Evolutionary conservation across 2,888 invertebrate genomes (phyloP), one percentile per base, ranked within the genome.

Genomic region (Plagodis pulveraria): DNA sequence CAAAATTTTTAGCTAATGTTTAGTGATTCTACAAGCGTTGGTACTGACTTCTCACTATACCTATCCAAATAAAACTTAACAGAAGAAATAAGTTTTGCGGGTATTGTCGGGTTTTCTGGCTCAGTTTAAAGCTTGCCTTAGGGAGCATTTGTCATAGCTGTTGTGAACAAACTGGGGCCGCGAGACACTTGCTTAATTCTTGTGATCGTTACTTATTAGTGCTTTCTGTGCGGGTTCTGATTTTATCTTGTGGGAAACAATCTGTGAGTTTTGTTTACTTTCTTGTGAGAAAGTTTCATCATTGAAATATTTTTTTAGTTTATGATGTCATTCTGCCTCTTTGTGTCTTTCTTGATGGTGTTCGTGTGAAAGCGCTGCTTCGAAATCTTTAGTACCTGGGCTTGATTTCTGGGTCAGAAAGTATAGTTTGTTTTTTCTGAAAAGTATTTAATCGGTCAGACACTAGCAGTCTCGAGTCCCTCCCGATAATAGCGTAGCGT

Each of bases 61-160:
- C n/a, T n/a, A 59, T 44, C 53, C 45, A 74, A 81, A 81, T 81
- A 74, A 78, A 83, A 81, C 77, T 74, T 81, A 78, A 78, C 74
- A 72, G 73, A 69, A 71, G 70, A 67, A 79, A 76, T 78, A 78
- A 83, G 73, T 83, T 79, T 59, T 69, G 73, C 65, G 76, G 69
- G 71, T 63, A 70, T 73, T 79, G 74, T 71, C 73, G 73, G 74
- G 67, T 76, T 79, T 74, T 68, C 68, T 63, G 75, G 67, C 54
- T 67, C 75, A 77, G 78, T 81, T 83, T 74, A 65, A 64, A 79
- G 63, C 71, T 71, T 64, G 69, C 84, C 76, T 76, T 36, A 35
- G 80, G 78, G 81, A 81, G 69, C 77, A 76, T 84, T 85, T 81
- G 80, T 85, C 83, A 83, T 77, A 69, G 55, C 72, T 59, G 57